Evolutionary conservation across 2,113 vertebrate genomes (phyloP), one percentile per base, ranked within the genome.

Genomic region (Hippoglossus stenolepis): DNA sequence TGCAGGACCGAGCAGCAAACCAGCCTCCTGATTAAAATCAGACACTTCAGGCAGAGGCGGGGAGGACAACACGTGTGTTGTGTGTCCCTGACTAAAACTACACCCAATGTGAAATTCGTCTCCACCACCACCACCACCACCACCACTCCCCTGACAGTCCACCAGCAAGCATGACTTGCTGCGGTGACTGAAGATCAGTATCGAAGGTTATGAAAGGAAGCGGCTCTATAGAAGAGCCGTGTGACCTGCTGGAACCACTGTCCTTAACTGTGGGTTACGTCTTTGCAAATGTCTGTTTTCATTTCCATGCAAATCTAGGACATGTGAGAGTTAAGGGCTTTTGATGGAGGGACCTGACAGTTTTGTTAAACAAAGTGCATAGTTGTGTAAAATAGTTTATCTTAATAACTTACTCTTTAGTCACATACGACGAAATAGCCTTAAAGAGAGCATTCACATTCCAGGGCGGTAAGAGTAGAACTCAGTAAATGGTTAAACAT

Each of bases 21-120:
- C 58, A 80, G 66, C 51, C 8, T 61, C 60, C 28, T 85, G 79
- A 86, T 81, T 81, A 53, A 79, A 82, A 74, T 73, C 43, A 77
- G 68, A 84, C 58, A 12, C 75, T 73, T 70, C 35, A 75, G 70
- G 59, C 1, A 3, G 38, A 24, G 6, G 15, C 3, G 57, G 14
- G 26, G 13, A 26, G 59, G 73, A 65, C 45, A 71, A 73, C 35
- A 45, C 15, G 38, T 45, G 56, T 35, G 49, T 56, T 59, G 35
- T 20, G 1, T 57, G 43, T 74, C 72, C 24, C 24, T 26, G n/a
- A n/a, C 57, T 63, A 63, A 86, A 75, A 86, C 80, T 77, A 72
- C 14, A 67, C 15, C 58, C 4, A 10, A 65, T n/a, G 13, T 61
- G 12, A 78, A 77, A 75, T 60, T 24, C 4, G 2, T 56, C 57